phyloP scores from a whole-genome alignment of 2,888 invertebrate species.

The Arge pagana region DNA sequence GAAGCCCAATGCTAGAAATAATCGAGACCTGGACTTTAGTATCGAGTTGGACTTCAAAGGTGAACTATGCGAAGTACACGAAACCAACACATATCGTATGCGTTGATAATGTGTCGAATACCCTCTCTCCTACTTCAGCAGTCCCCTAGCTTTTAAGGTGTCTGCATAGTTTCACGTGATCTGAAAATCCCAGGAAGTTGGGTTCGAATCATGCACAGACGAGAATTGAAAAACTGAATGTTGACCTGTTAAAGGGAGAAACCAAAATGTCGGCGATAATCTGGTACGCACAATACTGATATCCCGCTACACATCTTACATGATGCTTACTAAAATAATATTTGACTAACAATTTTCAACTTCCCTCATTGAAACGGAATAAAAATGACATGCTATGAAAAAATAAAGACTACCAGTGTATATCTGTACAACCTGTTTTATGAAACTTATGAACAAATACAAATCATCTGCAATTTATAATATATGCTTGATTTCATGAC shows the following conservation, averaged over 20 bases:
- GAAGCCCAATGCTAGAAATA: constrained; percentile 95
- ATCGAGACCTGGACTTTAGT: constrained; percentile 95
- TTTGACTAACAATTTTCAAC: no score
- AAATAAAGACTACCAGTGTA: no score
- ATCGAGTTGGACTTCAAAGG: constrained; percentile 93
- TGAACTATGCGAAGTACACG: constrained; percentile 81
- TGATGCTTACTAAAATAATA: no score
- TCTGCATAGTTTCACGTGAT: neutral
- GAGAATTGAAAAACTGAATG: no score
- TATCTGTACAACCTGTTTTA: no score
- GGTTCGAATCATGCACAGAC: neutral
- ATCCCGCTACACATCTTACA: no score
- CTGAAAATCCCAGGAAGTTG: neutral
- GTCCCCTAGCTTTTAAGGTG: constrained; percentile 8
- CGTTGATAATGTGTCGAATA: constrained; percentile 65
- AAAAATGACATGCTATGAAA: no score
- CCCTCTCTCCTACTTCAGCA: constrained; percentile 7
- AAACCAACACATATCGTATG: constrained; percentile 88
- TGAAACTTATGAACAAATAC: no score
- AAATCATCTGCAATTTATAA: no score
- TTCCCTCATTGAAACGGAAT: no score
- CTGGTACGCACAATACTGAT: neutral
- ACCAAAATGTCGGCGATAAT: neutral
- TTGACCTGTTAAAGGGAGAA: neutral
- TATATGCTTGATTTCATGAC: no score